Conservation (phyloP, 2,797 vertebrate genomes). For the Xenopus petersii region DNA sequence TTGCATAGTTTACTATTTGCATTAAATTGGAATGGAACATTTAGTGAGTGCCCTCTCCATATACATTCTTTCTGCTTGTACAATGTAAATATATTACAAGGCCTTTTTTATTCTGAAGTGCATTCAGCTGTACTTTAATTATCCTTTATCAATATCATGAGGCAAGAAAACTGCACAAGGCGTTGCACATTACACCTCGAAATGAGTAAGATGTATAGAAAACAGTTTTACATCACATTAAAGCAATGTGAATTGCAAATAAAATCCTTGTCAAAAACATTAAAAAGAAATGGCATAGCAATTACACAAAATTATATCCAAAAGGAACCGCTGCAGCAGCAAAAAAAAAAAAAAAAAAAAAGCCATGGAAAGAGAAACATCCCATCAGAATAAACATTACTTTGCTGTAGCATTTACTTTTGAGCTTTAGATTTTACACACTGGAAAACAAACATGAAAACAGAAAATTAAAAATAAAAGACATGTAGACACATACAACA, state of each 20-base stretch:
- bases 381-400: not conserved
- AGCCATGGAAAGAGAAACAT: too few species aligned
- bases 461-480: too few species aligned
- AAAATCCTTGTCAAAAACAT: conserved; percentile 20
- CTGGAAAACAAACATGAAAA: too few species aligned
- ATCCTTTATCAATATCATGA: conserved; percentile 31
- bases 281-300: conserved; percentile 10
- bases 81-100: too few species aligned
- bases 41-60: too few species aligned
- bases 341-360: too few species aligned
- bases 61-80: too few species aligned
- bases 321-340: not conserved
- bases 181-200: conserved; percentile 29
- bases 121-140: not conserved
- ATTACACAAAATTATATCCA: conserved; percentile 1
- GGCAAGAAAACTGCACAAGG: conserved; percentile 28
- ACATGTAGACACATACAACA: too few species aligned
- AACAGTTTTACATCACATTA: conserved; percentile 30
- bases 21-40: too few species aligned
- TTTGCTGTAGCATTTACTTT: not conserved
- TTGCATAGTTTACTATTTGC: too few species aligned
- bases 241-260: conserved; percentile 25
- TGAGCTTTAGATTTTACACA: too few species aligned
- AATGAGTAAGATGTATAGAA: conserved; percentile 29
- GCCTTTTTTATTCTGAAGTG: not conserved